Conservation (phyloP, 2,113 vertebrate species). For the Percina caprodes region DNA sequence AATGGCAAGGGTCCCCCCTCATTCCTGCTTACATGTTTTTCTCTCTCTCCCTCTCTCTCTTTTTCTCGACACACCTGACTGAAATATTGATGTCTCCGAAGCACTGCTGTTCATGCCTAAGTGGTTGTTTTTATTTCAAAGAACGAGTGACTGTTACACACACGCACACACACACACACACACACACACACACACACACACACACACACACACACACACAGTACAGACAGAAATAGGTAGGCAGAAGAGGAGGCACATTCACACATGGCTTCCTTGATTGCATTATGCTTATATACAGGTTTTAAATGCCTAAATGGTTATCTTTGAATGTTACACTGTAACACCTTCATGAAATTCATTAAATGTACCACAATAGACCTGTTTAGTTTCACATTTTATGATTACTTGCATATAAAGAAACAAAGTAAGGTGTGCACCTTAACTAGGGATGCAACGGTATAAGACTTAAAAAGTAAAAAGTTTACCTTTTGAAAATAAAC, state of each 20-base stretch:
- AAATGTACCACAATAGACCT: not conserved
- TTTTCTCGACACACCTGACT: constrained; percentile 78
- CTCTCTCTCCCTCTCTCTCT: constrained; percentile 61
- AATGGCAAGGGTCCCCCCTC: constrained; percentile 66
- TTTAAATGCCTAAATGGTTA: not conserved
- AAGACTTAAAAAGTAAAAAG: too few species aligned
- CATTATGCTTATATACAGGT: constrained; percentile 1
- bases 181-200: constrained; percentile 19
- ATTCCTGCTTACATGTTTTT: constrained; percentile 52
- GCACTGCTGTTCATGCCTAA: constrained; percentile 73
- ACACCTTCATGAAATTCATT: not conserved
- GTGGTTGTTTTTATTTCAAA: constrained; percentile 79
- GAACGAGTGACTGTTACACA: constrained; percentile 46
- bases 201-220: constrained; percentile 11
- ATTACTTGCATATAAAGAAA: not conserved
- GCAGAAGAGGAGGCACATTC: not conserved
- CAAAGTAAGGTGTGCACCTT: not conserved
- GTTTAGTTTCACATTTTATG: not conserved
- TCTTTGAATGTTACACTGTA: not conserved
- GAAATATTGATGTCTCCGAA: constrained; percentile 80
- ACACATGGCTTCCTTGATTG: constrained; percentile 9
- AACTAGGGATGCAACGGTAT: too few species aligned
- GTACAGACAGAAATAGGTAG: constrained; percentile 8
- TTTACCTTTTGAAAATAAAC: too few species aligned
- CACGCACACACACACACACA: constrained; percentile 26